A percentile compares a stretch with the other conserved stretches of the same genome.
These are phyloP conservation scores for Cryptomyrus ogoouensis DNA, from an alignment of 2,113 vertebrate genomes.

Conservation along the genomic window DNA sequence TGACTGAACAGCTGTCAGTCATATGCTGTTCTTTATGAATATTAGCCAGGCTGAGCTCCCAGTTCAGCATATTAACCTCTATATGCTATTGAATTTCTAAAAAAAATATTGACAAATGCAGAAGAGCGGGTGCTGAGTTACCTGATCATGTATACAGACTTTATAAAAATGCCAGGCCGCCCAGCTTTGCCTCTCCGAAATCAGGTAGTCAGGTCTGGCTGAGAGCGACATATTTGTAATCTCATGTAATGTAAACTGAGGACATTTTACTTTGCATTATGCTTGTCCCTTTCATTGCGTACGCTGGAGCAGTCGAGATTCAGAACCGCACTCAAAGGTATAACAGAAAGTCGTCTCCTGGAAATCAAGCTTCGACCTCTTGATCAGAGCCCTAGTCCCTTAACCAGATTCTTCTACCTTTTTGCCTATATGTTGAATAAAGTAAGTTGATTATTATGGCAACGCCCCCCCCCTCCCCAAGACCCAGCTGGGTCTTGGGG, in stretches of 20 bases:
- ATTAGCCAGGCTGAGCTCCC: neutral
- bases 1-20: neutral
- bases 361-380: neutral
- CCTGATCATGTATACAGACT: neutral
- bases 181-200: neutral
- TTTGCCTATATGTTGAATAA: neutral
- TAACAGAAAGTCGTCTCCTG: neutral
- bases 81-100: neutral
- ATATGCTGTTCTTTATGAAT: neutral
- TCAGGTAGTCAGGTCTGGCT: neutral
- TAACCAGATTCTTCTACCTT: too few species aligned
- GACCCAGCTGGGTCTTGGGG: too few species aligned
- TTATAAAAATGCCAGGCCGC: neutral
- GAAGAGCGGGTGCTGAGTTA: neutral
- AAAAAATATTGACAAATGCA: neutral
- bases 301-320: neutral
- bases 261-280: neutral
- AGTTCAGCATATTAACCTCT: neutral
- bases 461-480: neutral
- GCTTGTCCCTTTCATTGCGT: neutral
- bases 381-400: neutral
- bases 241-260: neutral
- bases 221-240: neutral
- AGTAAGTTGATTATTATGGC: neutral
- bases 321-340: neutral